A percentile compares a stretch with the other conserved stretches of the same genome.
Evolutionary conservation across 2,797 vertebrate species (phyloP).

Genomic region (Amniataba percoides): DNA sequence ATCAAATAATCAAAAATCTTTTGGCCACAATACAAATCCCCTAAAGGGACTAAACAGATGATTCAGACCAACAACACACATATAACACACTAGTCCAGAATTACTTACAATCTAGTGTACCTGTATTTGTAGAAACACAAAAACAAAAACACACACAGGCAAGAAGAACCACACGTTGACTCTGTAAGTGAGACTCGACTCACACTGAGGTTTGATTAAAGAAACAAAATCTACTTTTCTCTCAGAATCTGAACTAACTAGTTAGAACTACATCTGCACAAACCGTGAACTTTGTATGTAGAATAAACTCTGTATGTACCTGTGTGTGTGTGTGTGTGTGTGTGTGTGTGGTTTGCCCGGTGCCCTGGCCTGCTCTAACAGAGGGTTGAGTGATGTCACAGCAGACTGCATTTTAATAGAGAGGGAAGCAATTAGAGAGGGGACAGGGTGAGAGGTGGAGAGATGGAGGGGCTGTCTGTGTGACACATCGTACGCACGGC

Average conservation of each 20-base stretch:
- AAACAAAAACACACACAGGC: conserved; percentile 3
- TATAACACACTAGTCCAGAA: not conserved
- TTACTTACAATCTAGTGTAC: not conserved
- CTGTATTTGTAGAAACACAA: not conserved
- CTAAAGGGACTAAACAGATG: not conserved
- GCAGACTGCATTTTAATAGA: conserved; percentile 87
- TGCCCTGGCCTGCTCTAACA: conserved; percentile 67
- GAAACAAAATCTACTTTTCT: conserved; percentile 22
- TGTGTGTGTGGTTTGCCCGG: conserved; percentile 41
- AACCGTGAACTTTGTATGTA: conserved; percentile 3
- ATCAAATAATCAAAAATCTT: not conserved
- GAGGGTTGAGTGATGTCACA: conserved; percentile 83
- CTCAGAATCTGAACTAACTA: conserved; percentile 15
- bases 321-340: conserved; percentile 21
- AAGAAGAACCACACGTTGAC: conserved; percentile 10
- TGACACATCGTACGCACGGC: conserved; percentile 77
- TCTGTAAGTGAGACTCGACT: conserved; percentile 21
- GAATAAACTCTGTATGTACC: conserved; percentile 17
- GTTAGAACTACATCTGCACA: conserved; percentile 27
- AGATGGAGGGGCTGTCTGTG: conserved; percentile 80
- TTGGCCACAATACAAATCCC: not conserved
- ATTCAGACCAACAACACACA: not conserved
- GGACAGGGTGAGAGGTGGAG: conserved; percentile 82
- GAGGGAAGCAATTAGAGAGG: conserved; percentile 86
- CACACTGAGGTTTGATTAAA: no score